phyloP scores from a whole-genome alignment of 1,140 invertebrate genomes.

The Harlomillsia oculata region DNA sequence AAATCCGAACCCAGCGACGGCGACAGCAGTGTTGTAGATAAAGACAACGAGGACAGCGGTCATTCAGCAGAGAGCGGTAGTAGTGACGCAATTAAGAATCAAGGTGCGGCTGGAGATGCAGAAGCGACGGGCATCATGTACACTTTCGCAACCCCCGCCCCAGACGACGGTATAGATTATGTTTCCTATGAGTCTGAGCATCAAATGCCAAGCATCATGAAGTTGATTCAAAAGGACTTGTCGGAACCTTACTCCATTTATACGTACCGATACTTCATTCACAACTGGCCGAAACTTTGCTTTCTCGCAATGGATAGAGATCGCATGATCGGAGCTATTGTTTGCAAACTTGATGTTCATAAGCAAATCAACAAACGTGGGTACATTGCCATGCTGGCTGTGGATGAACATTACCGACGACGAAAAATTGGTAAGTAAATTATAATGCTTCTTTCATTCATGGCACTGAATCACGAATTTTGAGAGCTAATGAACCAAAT shows the following conservation, averaged over 20 bases:
- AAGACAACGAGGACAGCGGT: no score
- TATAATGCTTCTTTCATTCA: background rate
- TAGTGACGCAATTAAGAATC: background rate
- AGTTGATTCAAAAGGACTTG: constrained; percentile 95
- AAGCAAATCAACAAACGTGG: constrained; percentile 83
- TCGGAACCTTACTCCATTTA: constrained; percentile 99
- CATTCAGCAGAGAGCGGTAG: no score
- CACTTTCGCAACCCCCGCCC: no score
- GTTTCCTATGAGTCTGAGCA: constrained; percentile 75
- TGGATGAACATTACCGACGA: constrained; percentile 90
- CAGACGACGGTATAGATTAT: constrained; percentile 47
- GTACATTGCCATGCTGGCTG: constrained; percentile 98
- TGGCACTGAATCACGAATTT: background rate
- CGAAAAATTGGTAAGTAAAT: constrained; percentile 72
- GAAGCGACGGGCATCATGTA: no score
- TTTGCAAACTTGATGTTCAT: constrained; percentile 94
- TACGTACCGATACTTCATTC: constrained; percentile 99
- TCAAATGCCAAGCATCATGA: constrained; percentile 94
- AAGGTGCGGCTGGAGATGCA: background rate
- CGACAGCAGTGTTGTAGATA: no score
- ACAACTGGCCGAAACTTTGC: constrained; percentile 99
- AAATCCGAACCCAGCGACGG: no score
- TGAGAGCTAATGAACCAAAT: background rate
- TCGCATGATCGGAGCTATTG: constrained; percentile 82
- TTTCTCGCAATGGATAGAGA: constrained; percentile 81